Evolutionary conservation across 92 coral and sea anemone species (phyloP), one percentile per base, ranked within the genome.

Genomic region (Chrysogorgia sp.): DNA sequence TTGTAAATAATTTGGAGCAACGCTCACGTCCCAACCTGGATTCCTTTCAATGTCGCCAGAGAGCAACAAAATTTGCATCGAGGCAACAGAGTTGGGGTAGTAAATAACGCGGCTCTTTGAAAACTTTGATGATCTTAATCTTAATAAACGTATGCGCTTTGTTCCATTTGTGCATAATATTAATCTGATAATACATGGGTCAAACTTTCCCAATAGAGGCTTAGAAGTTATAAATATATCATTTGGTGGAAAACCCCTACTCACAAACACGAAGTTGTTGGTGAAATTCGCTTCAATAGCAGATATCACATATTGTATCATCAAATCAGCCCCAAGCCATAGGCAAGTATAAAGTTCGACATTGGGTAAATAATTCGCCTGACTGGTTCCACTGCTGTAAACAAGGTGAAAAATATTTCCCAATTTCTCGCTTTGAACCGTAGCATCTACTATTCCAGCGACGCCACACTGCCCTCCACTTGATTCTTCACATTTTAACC

Each of bases 61-160:
- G 30, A 72, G 79, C 19, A 72, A 58, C 49, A 72, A 53, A 34
- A 72, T 49, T 48, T 72, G 67, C 80, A 1, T 74, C 52, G 80
- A 55, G 53, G 80, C 64, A 56, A 60, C 32, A 40, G 80, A 55
- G 80, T 74, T 74, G 41, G 47, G 53, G 34, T 59, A 75, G 68
- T 75, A 75, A 59, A 58, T n/a, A 34, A 75, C 55, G 17, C 81
- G 69, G 43, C 65, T 1, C 52, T 56, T 53, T 33, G 81, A 75
- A 58, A 75, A 62, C 56, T 58, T 75, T 76, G 66, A 60, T 77
- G 59, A 62, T 78, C 83, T 66, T 40, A 66, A 66, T 66, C 50
- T 66, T 66, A 41, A 41, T 41, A 25, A 66, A 41, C 74, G 56
- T 21, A 41, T 66, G 55, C 23, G 53, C 74, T 66, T 66, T 66